phyloP scores from a whole-genome alignment of 2,113 vertebrate species.

The Trogon melanurus region DNA sequence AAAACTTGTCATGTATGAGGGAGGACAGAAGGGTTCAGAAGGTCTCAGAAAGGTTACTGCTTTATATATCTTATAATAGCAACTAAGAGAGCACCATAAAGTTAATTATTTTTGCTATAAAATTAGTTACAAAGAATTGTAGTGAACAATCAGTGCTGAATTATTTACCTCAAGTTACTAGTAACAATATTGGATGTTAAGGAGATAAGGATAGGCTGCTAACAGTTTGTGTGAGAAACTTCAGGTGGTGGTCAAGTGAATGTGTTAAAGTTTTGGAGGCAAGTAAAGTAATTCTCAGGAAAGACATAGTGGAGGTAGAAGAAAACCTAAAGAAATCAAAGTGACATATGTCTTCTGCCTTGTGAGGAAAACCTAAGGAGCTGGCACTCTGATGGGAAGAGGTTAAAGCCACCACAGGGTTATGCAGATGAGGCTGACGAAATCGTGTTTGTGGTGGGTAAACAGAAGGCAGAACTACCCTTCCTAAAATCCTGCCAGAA shows the following conservation, averaged over 20 bases:
- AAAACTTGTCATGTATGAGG: neutral
- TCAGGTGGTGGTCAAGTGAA: neutral
- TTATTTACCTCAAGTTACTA: neutral
- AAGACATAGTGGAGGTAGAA: neutral
- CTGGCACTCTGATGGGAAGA: neutral
- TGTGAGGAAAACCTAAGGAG: neutral
- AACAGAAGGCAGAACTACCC: neutral
- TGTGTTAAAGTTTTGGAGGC: neutral
- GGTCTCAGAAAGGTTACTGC: neutral
- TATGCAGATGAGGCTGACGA: neutral
- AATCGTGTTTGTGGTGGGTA: neutral
- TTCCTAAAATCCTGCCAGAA: neutral
- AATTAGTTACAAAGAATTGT: neutral
- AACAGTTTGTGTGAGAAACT: neutral
- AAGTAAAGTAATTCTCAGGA: neutral
- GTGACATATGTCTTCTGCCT: neutral
- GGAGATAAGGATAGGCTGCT: neutral
- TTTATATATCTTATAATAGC: neutral
- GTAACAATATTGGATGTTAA: neutral
- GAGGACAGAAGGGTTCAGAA: too few relatives aligned
- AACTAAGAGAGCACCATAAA: neutral
- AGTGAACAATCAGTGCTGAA: neutral
- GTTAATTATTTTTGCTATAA: neutral
- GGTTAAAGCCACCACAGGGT: neutral
- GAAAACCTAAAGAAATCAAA: neutral